Conservation (phyloP, 2,797 vertebrate genomes). For the Astyanax mexicanus region DNA sequence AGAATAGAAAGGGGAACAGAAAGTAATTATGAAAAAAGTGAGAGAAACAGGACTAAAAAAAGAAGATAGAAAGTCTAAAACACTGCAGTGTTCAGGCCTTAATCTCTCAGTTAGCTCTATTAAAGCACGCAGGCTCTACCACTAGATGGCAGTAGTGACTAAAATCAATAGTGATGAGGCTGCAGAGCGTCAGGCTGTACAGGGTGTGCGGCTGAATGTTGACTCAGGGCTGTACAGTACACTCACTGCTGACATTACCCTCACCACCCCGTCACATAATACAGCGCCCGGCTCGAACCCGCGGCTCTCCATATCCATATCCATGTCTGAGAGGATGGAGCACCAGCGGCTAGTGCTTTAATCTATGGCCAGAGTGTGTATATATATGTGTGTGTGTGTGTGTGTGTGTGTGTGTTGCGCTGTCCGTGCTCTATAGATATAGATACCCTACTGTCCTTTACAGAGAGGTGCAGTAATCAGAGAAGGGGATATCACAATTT, state of each 20-base stretch:
- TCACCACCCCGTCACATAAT: background rate
- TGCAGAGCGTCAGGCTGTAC: slow-evolving; percentile 6
- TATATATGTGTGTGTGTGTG: background rate
- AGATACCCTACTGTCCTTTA: slow-evolving; percentile 14
- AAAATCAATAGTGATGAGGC: slow-evolving; percentile 70
- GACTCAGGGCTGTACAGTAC: background rate
- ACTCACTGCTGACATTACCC: slow-evolving; percentile 5
- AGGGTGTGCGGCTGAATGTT: slow-evolving; percentile 15
- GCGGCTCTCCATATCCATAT: background rate
- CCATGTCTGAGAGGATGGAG: background rate
- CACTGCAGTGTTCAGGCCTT: slow-evolving; percentile 49
- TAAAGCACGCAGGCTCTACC: slow-evolving; percentile 54
- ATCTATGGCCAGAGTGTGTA: slow-evolving; percentile 14
- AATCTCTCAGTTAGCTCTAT: slow-evolving; percentile 49
- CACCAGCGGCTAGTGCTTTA: slow-evolving; percentile 5
- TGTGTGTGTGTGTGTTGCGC: too few relatives aligned
- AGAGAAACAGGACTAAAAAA: too few relatives aligned
- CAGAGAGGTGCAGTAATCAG: slow-evolving; percentile 35
- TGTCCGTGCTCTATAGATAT: background rate
- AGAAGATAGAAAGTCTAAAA: too few relatives aligned
- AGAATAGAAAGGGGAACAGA: background rate
- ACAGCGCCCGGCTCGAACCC: background rate
- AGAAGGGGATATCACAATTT: slow-evolving; percentile 52
- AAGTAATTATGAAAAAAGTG: too few relatives aligned
- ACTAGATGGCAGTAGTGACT: slow-evolving; percentile 83